Evolutionary conservation across 2,113 vertebrate genomes (phyloP), one percentile per base, ranked within the genome.

Genomic region (Alectura lathami): DNA sequence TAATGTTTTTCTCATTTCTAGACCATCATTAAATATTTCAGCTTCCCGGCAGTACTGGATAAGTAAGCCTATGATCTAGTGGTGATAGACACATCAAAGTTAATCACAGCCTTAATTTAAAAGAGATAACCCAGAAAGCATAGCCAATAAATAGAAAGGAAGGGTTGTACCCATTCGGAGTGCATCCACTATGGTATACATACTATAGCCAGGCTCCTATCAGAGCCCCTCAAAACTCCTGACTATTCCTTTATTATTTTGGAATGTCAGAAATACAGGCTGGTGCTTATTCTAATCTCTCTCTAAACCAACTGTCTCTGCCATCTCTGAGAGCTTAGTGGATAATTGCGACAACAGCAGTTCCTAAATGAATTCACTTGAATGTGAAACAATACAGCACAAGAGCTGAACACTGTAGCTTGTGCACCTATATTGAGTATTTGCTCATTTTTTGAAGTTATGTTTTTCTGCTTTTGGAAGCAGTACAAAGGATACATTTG

Each of bases 31-130:
- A 91, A 95, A 80, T 74, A 94, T 86, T 94, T 95, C 54, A 83
- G 51, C 76, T 96, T 93, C 72, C 68, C 59, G 89, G 88, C 32
- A 67, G 42, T 74, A 73, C 42, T 88, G 63, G 85, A 62, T 83
- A 84, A 93, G 40, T 66, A 77, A 67, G 90, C 29, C 79, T 95
- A 13, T 95, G 96, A 95, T 96, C 79, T 83, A 42, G 32, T 43
- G 22, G 40, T 96, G 93, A 95, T 80, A 95, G 95, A 86, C 94
- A 94, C 88, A 91, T 94, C 92, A 95, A 96, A 96, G 94, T 93
- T 95, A 86, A 93, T 86, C 93, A 69, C 13, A 83, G 72, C 42
- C 50, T 80, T 90, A 83, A 93, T 91, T 90, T 91, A 77, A 91
- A 82, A 83, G 59, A 77, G 13, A 57, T 48, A 96, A 94, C 90